Percentiles rank a stretch among this genome's conserved stretches.
Conservation (phyloP, 37 sponge, comb jelly and placozoan species). For the Amphimedon queenslandica region DNA sequence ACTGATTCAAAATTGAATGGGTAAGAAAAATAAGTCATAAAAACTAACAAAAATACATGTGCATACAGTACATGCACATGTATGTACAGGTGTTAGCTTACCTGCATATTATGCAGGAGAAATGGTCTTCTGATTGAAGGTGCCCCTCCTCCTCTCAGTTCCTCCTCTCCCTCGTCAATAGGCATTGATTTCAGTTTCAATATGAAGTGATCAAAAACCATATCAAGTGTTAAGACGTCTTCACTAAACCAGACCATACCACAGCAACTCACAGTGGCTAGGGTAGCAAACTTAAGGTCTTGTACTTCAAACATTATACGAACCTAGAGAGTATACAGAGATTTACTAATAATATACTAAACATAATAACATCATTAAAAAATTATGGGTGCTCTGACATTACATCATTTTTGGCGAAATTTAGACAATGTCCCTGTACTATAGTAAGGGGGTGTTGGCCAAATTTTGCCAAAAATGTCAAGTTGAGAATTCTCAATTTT, state of each 20-base stretch:
- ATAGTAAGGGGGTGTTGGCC: conserved; percentile 93
- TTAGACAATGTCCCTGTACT: too few species aligned
- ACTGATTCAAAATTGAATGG: too few species aligned
- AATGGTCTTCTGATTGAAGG: conserved; percentile 11
- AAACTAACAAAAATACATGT: too few species aligned
- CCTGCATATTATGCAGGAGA: conserved; percentile 78
- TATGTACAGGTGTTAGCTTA: too few species aligned
- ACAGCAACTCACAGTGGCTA: conserved; percentile 97
- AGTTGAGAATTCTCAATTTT: conserved; percentile 96
- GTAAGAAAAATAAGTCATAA: too few species aligned
- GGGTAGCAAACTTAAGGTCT: conserved; percentile 93
- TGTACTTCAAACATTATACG: conserved; percentile 98
- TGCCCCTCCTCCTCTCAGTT: not conserved
- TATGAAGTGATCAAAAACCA: conserved; percentile 88
- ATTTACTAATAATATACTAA: too few species aligned
- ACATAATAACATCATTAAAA: too few species aligned
- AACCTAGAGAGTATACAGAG: conserved; percentile 38
- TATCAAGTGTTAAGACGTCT: conserved; percentile 89
- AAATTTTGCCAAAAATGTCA: conserved; percentile 96
- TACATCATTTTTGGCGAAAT: too few species aligned
- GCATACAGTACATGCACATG: too few species aligned
- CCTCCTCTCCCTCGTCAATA: conserved; percentile 86
- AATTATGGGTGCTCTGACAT: not conserved
- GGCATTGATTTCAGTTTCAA: conserved; percentile 65
- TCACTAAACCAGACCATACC: conserved; percentile 99